Evolutionary conservation across 2,113 vertebrate species (phyloP).

Genomic region (Pachycephala philippinensis): DNA sequence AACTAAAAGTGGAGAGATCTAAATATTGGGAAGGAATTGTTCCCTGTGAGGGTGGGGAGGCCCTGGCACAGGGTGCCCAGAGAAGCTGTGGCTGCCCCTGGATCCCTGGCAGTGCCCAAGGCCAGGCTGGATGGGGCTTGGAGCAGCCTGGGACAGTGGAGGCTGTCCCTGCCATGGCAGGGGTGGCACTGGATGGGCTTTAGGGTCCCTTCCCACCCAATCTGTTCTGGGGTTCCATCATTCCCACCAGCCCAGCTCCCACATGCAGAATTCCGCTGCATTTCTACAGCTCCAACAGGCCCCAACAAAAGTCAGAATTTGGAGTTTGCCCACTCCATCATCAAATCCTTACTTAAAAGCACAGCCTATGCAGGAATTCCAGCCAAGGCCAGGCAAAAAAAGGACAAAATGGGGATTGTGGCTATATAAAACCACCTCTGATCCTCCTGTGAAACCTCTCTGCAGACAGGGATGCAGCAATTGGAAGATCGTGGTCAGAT

Average conservation of each 20-base stretch:
- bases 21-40: background rate
- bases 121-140: rapidly evolving
- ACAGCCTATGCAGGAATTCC: background rate
- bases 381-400: background rate
- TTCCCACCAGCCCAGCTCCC: background rate
- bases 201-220: background rate
- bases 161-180: background rate
- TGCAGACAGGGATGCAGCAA: rapidly evolving
- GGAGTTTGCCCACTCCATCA: background rate
- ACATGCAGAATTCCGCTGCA: background rate
- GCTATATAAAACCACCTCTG: background rate
- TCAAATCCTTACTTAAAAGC: background rate
- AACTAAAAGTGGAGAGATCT: background rate
- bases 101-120: background rate
- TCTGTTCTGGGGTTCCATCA: background rate
- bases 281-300: background rate
- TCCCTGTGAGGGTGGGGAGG: rapidly evolving
- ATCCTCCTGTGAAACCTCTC: background rate
- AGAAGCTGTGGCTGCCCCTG: background rate
- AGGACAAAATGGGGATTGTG: background rate
- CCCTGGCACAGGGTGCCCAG: background rate
- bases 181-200: background rate
- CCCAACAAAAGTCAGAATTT: background rate
- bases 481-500: background rate
- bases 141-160: rapidly evolving